These are phyloP conservation scores for Nyctibius grandis DNA, from an alignment of 2,797 vertebrate species.

Conservation along the genomic window DNA sequence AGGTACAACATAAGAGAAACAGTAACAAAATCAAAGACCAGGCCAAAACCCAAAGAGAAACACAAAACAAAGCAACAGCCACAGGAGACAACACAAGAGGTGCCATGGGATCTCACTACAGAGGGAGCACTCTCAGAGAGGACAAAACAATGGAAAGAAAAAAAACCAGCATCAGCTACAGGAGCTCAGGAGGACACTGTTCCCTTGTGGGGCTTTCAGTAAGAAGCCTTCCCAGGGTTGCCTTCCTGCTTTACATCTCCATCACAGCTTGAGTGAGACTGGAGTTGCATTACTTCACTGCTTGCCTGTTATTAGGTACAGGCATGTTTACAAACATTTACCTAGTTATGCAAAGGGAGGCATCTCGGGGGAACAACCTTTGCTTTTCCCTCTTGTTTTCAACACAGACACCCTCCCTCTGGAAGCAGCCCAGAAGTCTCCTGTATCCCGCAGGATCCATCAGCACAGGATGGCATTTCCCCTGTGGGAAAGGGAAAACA, in stretches of 20 bases:
- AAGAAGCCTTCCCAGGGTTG: slow-evolving; percentile 17
- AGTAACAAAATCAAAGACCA: neutral
- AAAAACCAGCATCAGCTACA: neutral
- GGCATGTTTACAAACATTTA: slow-evolving; percentile 58
- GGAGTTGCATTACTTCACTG: slow-evolving; percentile 22
- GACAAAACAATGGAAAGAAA: neutral
- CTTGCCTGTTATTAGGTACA: slow-evolving; percentile 53
- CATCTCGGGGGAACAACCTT: slow-evolving; percentile 15
- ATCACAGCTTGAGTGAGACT: neutral
- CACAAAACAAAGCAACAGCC: neutral
- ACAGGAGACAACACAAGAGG: neutral
- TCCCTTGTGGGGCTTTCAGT: slow-evolving; percentile 10
- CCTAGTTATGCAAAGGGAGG: slow-evolving; percentile 32
- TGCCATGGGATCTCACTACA: neutral
- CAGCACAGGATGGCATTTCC: neutral
- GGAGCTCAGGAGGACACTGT: neutral
- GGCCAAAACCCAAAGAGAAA: neutral
- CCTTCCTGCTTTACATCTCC: slow-evolving; percentile 29
- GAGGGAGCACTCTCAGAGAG: neutral
- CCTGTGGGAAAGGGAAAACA: neutral
- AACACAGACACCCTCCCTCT: neutral
- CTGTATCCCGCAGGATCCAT: neutral
- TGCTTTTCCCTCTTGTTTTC: neutral
- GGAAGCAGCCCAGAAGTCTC: neutral
- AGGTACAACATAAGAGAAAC: neutral